phyloP scores from a whole-genome alignment of 2,888 invertebrate genomes.

The Portevinia maculata region DNA sequence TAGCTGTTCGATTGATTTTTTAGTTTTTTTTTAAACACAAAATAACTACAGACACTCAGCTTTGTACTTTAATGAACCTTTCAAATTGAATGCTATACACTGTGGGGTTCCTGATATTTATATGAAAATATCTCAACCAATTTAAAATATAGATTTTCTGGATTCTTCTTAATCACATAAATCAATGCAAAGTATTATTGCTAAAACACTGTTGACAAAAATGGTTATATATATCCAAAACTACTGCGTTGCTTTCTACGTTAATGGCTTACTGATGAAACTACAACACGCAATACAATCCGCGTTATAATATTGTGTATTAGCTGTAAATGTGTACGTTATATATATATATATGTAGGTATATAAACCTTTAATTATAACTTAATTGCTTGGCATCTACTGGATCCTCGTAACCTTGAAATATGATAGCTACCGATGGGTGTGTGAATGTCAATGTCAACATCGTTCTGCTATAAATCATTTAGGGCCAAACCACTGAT shows the following conservation, averaged over 20 bases:
- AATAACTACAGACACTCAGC: neutral
- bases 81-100: constrained; percentile 27
- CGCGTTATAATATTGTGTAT: neutral
- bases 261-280: constrained; percentile 40
- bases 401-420: too few relatives aligned
- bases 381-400: too few relatives aligned
- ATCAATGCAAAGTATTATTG: neutral
- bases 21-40: neutral
- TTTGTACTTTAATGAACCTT: constrained; percentile 27
- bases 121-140: constrained; percentile 49
- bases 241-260: constrained; percentile 11
- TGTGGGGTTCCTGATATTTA: constrained; percentile 56
- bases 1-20: too few relatives aligned
- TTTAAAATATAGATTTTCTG: constrained; percentile 20
- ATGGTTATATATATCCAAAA: constrained; percentile 33
- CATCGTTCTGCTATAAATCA: too few relatives aligned
- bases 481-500: too few relatives aligned
- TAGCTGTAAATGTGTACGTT: too few relatives aligned
- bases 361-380: too few relatives aligned
- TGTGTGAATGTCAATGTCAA: too few relatives aligned
- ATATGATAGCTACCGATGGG: too few relatives aligned
- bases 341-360: too few relatives aligned
- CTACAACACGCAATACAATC: constrained; percentile 45
- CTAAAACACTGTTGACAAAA: constrained; percentile 4
- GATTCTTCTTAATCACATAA: neutral